Evolutionary conservation across 2,888 invertebrate genomes (phyloP).

Genomic region (Opisthograptis luteolata): DNA sequence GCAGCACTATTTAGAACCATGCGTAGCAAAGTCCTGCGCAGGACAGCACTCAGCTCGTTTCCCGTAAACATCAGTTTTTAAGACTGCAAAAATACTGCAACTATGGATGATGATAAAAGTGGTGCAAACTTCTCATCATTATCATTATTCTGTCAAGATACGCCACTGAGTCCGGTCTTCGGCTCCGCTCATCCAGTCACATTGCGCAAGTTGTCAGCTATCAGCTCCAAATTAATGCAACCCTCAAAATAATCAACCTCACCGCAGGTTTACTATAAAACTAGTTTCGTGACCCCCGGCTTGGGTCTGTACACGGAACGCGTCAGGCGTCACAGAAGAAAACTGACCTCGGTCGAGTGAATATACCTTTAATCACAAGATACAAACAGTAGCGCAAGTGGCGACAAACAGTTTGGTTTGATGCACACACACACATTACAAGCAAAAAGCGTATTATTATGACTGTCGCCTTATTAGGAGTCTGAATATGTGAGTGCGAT

Average conservation of each 20-base stretch:
- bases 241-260: conserved; percentile 18
- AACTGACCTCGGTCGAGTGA: conserved; percentile 81
- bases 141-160: too few relatives aligned
- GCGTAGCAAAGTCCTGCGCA: too few relatives aligned
- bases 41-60: too few relatives aligned
- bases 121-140: too few relatives aligned
- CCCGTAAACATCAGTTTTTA: too few relatives aligned
- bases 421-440: neutral
- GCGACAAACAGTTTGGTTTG: neutral
- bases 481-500: too few relatives aligned
- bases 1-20: too few relatives aligned
- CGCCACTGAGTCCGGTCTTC: too few relatives aligned
- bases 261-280: conserved; percentile 30
- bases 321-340: conserved; percentile 60
- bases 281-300: conserved; percentile 52
- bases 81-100: too few relatives aligned
- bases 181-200: conserved; percentile 10
- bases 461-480: too few relatives aligned
- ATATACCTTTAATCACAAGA: conserved; percentile 75
- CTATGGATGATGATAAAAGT: too few relatives aligned
- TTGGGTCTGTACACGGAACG: conserved; percentile 57
- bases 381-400: conserved; percentile 16
- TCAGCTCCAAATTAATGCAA: conserved; percentile 11
- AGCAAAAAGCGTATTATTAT: too few relatives aligned
- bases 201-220: conserved; percentile 1